Percentiles rank a stretch among this genome's conserved stretches.
Conservation (phyloP, 2,113 vertebrate genomes). For the Tringa solitaria region DNA sequence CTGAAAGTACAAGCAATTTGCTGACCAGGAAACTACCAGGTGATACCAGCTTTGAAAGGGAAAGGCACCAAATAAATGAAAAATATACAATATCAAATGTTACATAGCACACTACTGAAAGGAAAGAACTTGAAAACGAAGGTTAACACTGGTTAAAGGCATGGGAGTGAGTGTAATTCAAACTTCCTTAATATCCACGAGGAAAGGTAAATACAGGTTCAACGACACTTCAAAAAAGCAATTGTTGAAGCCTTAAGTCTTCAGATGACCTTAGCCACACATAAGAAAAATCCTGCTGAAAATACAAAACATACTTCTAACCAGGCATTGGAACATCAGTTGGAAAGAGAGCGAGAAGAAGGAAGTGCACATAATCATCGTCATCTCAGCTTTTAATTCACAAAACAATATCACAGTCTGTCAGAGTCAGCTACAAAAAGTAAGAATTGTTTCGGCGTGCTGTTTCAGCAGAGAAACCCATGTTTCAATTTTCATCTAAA, state of each 20-base stretch:
- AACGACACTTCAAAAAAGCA: background rate
- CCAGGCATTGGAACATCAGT: background rate
- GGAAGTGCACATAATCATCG: background rate
- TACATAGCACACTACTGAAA: background rate
- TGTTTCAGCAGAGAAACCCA: background rate
- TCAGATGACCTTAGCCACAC: background rate
- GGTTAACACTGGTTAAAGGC: background rate
- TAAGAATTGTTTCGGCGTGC: background rate
- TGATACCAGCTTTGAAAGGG: background rate
- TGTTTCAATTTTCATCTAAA: background rate
- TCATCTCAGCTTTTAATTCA: background rate
- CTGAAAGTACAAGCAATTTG: background rate
- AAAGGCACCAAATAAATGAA: background rate
- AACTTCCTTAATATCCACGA: background rate
- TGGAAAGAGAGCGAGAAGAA: background rate
- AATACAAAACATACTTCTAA: background rate
- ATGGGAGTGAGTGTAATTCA: background rate
- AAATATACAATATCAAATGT: background rate
- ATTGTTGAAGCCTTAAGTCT: background rate
- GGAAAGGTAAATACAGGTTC: background rate
- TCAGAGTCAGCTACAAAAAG: background rate
- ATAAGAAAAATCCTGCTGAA: background rate
- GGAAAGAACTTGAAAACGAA: background rate
- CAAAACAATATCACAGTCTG: background rate
- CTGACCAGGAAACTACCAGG: background rate